These are phyloP conservation scores for Pelecanus crispus DNA, from an alignment of 2,113 vertebrate species.

Conservation along the genomic window DNA sequence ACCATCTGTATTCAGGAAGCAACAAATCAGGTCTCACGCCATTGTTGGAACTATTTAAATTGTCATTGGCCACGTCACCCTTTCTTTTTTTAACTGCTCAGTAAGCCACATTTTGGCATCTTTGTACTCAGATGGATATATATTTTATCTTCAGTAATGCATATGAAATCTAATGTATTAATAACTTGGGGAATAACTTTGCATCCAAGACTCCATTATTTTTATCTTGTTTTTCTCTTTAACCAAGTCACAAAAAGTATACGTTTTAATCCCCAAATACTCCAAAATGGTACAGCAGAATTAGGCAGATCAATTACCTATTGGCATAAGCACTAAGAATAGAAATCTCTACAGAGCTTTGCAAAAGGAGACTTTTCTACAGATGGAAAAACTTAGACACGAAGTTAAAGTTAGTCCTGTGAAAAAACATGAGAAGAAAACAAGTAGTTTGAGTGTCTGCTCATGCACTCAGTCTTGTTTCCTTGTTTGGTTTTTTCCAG, in stretches of 20 bases:
- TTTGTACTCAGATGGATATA: not conserved
- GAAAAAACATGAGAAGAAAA: not conserved
- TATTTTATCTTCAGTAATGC: slow-evolving; percentile 1
- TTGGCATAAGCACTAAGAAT: slow-evolving; percentile 26
- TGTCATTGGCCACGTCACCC: not conserved
- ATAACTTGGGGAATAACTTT: slow-evolving; percentile 34
- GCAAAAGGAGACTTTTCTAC: slow-evolving; percentile 15
- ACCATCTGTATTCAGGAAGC: not conserved
- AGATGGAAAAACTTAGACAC: slow-evolving; percentile 44
- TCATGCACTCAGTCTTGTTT: not conserved
- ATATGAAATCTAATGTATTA: slow-evolving; percentile 9
- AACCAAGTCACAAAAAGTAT: slow-evolving; percentile 18
- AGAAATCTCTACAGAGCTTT: not conserved
- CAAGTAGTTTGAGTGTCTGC: slow-evolving; percentile 5
- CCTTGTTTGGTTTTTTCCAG: not conserved
- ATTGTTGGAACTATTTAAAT: slow-evolving; percentile 9
- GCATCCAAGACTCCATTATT: slow-evolving; percentile 28
- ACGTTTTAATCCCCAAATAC: slow-evolving; percentile 13
- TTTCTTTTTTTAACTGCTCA: slow-evolving; percentile 1
- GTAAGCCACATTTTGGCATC: not conserved
- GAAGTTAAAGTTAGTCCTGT: slow-evolving; percentile 20
- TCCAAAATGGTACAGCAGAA: not conserved
- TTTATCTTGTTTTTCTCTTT: slow-evolving; percentile 54
- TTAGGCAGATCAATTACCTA: slow-evolving; percentile 24
- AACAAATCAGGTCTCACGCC: not conserved